Base-by-base conservation (phyloP, 2,113 vertebrate genomes). In the Cricetomys ansorgei region DNA sequence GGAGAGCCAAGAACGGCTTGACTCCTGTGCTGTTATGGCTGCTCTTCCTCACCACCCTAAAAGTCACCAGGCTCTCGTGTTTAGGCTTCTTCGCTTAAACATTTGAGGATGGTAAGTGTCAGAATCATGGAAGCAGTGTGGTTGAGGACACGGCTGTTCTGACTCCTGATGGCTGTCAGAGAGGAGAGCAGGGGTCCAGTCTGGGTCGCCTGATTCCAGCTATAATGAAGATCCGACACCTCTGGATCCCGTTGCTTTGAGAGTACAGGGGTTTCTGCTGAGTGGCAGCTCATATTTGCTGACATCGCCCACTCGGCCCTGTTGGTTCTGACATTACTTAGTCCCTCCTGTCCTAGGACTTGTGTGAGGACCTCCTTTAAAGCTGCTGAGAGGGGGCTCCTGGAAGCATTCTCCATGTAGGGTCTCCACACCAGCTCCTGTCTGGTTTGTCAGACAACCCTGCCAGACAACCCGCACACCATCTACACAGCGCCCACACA, bases 281-380 rank as follows among this genome's bases (percentile, higher is more conserved):
- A 37, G 21, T 23, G n/a, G 5, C 0, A 2, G 23, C 12, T 55
- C 7, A 2, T n/a, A 4, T 7, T 6, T 5, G 37, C 8, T 8
- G 50, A 62, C 4, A 17, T 37, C 9, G 3, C 37, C 21, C 5
- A 2, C 15, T 0, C 29, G 5, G 45, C 6, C 4, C 48, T 13
- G 1, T 12, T 21, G 11, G 8, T 72, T 48, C n/a, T 27, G 4
- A 8, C 31, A 4, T 29, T 2, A 43, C 21, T 57, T 59, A 59
- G 57, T 65, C 59, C 21, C 48, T 25, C 34, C 45, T 37, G 57
- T 15, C 53, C 53, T 80, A 27, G 37, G 43, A 45, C 7, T 0
- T 5, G 21, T 11, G 0, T 1, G 0, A 57, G 57, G 31, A 8
- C 15, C 0, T 16, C 43, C 40, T 69, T 7, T 37, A n/a, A 29